Percentiles rank a stretch among this genome's conserved stretches.
Conservation (phyloP, 2,888 invertebrate species). For the Torymus tubicola region DNA sequence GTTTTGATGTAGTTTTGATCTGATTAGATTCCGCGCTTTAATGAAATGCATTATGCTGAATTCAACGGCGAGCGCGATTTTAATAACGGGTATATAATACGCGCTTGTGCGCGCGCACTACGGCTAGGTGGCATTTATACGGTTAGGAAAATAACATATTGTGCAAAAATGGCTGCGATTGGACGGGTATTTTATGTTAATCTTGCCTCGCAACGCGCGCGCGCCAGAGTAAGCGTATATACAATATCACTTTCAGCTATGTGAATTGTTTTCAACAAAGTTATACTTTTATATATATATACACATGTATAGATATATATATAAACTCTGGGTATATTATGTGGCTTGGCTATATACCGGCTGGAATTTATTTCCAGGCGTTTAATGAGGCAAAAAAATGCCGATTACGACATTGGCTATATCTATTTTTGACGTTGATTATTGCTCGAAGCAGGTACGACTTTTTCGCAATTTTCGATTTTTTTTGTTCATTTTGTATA, state of each 20-base stretch:
- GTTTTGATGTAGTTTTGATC: conserved; percentile 42
- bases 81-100: conserved; percentile 47
- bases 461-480: too few relatives aligned
- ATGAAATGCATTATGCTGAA: conserved; percentile 47
- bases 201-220: neutral
- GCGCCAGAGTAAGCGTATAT: neutral
- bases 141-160: conserved; percentile 47
- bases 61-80: conserved; percentile 39
- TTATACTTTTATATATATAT: conserved; percentile 4
- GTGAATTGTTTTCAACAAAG: neutral
- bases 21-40: conserved; percentile 46
- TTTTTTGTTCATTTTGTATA: too few relatives aligned
- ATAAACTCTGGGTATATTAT: too few relatives aligned
- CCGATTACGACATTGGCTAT: neutral
- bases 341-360: too few relatives aligned
- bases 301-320: too few relatives aligned
- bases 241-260: conserved; percentile 25
- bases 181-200: conserved; percentile 27
- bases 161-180: conserved; percentile 45
- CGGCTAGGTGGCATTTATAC: conserved; percentile 33
- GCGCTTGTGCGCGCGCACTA: neutral
- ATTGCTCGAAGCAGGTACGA: too few relatives aligned
- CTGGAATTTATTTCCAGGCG: too few relatives aligned
- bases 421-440: too few relatives aligned
- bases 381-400: too few relatives aligned